These are phyloP conservation scores for Eupithecia inturbata DNA, from an alignment of 2,888 invertebrate genomes.

Conservation along the genomic window DNA sequence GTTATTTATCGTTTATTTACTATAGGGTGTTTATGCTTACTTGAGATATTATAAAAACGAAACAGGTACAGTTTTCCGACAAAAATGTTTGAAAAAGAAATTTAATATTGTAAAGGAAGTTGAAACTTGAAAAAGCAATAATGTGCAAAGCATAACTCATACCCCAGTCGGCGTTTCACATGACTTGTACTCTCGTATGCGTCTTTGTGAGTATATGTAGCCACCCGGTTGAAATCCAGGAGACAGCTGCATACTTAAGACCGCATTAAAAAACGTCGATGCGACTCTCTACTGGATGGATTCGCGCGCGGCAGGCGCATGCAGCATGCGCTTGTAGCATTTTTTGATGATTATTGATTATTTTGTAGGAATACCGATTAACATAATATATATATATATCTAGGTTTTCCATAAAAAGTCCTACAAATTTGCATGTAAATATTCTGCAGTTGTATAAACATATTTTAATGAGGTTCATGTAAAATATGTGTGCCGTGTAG, in stretches of 20 bases:
- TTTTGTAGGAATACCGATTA: too few relatives aligned
- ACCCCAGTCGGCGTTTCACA: conserved; percentile 5
- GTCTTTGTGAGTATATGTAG: not conserved
- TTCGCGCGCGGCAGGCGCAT: too few relatives aligned
- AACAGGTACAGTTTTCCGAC: not conserved
- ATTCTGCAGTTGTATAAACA: too few relatives aligned
- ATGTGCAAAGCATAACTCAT: conserved; percentile 15
- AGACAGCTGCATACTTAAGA: not conserved
- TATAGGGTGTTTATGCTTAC: not conserved
- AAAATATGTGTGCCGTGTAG: too few relatives aligned
- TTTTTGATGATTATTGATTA: too few relatives aligned
- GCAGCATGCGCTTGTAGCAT: too few relatives aligned
- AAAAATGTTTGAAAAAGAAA: not conserved
- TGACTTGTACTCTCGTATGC: conserved; percentile 7
- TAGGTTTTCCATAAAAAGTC: too few relatives aligned
- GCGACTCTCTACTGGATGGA: too few relatives aligned
- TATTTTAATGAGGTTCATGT: too few relatives aligned
- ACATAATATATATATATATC: too few relatives aligned
- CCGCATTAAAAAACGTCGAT: not conserved
- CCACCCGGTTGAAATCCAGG: not conserved
- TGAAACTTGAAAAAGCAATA: conserved; percentile 10
- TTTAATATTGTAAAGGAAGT: not conserved
- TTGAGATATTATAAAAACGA: not conserved
- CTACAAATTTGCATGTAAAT: too few relatives aligned
- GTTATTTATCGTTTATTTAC: too few relatives aligned